Conservation (phyloP, 2,888 invertebrate genomes). For the Apamea sordens region DNA sequence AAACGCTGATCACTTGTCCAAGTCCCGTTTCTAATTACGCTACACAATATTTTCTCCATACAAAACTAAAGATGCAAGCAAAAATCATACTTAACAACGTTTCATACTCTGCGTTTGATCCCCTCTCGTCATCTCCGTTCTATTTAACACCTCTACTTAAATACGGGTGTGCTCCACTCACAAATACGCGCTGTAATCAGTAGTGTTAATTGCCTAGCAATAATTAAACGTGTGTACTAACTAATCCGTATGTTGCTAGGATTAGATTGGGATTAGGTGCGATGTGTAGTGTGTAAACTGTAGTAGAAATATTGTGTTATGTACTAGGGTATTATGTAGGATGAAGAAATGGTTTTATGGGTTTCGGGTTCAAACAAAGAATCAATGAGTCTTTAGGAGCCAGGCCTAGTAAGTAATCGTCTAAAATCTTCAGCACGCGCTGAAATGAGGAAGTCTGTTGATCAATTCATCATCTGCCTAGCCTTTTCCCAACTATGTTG, state of each 20-base stretch:
- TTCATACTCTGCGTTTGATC: neutral
- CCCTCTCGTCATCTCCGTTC: neutral
- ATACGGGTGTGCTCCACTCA: slow-evolving; percentile 1
- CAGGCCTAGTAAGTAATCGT: neutral
- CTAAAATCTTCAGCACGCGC: neutral
- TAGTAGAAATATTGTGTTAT: neutral
- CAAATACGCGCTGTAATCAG: slow-evolving; percentile 38
- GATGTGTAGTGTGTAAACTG: slow-evolving; percentile 11
- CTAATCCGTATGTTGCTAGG: slow-evolving; percentile 39
- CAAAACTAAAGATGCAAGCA: neutral
- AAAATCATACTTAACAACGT: neutral
- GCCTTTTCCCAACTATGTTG: too few relatives aligned
- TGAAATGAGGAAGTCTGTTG: neutral
- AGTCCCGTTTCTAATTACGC: neutral
- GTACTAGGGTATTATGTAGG: neutral
- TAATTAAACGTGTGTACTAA: slow-evolving; percentile 52
- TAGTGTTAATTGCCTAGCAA: slow-evolving; percentile 44
- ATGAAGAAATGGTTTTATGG: neutral
- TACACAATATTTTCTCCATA: neutral
- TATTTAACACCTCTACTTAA: neutral
- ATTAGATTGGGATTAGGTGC: slow-evolving; percentile 38
- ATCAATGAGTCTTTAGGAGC: neutral
- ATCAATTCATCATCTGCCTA: neutral
- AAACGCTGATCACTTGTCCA: neutral
- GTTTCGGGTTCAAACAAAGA: neutral